Base-by-base conservation (phyloP, 2,888 invertebrate genomes). In the Arenicola marina region DNA sequence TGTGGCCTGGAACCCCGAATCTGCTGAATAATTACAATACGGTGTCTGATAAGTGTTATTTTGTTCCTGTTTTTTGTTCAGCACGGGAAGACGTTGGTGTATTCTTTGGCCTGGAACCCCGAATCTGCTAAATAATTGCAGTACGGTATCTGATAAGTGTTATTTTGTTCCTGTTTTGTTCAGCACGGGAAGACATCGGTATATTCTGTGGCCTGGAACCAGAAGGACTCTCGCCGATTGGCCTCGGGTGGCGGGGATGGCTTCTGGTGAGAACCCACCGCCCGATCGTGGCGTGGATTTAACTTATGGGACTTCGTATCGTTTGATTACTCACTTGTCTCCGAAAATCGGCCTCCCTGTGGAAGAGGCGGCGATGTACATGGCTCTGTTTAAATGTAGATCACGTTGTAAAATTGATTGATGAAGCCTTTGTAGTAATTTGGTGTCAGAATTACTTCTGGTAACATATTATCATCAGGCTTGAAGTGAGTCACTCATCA, bases 1-100 rank as follows among this genome's bases (percentile, higher is more conserved):
- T 61, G 80, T 85, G 2, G 74, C 81, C 0, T 85, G 85, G 85
- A 82, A 80, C 68, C 80, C n/a, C n/a, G n/a, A n/a, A n/a, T n/a
- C n/a, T n/a, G n/a, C n/a, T n/a, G 38, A 38, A 38, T 38, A 38
- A 11, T 38, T 38, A 38, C 38, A 15, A 11, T 18, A 11, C 11
- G 11, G 11, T 38, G 38, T 38, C 11, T 38, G 11, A 11, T 38
- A 18, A 38, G 11, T 38, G 38, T 38, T 38, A 38, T 38, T 15
- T 38, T 38, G 11, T 38, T 11, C 48, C 26, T 48, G 15, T n/a
- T 24, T 48, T 11, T n/a, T 15, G 7, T 53, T 53, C 53, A 53
- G 53, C 53, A 53, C 24, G 53, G 53, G 24, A 53, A 53, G 33
- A 4, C 24, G 4, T n/a, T 29, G 4, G 46, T 57, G 3, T 57